These are phyloP conservation scores for Gadopsis bispinosus DNA, from an alignment of 2,797 vertebrate species.

Conservation along the genomic window DNA sequence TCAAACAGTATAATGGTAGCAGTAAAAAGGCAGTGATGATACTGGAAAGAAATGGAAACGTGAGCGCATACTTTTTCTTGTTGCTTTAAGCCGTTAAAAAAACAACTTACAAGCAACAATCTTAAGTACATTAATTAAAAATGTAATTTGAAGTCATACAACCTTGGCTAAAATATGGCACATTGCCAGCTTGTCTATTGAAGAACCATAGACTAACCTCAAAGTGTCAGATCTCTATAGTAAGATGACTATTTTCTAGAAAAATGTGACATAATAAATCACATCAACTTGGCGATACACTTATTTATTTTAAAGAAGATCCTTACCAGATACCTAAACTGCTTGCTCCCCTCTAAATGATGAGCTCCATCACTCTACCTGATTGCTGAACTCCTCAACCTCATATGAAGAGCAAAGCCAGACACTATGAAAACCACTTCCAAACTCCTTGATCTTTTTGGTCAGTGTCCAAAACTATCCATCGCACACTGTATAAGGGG, in stretches of 20 bases:
- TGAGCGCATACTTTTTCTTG: not conserved
- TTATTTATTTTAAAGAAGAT: not conserved
- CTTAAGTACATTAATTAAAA: slow-evolving; percentile 1
- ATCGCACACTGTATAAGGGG: too few relatives aligned
- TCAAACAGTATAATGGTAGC: slow-evolving; percentile 35
- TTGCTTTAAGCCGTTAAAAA: not conserved
- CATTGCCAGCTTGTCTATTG: not conserved
- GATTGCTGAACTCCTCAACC: slow-evolving; percentile 6
- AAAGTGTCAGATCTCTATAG: not conserved
- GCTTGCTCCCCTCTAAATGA: not conserved
- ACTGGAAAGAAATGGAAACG: slow-evolving; percentile 9
- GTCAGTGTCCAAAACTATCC: not conserved
- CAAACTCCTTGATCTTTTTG: not conserved
- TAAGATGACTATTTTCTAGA: not conserved
- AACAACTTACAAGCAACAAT: not conserved
- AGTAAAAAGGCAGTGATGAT: slow-evolving; percentile 28
- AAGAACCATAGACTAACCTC: not conserved
- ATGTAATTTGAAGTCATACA: slow-evolving; percentile 3
- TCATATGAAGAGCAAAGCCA: slow-evolving; percentile 1
- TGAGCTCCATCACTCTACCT: slow-evolving; percentile 11
- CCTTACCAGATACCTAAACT: not conserved
- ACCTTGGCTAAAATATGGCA: not conserved
- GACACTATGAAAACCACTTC: not conserved
- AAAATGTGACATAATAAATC: not conserved
- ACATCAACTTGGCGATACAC: not conserved